Base-by-base conservation (phyloP, 2,888 invertebrate species). In the Seira ritae region DNA sequence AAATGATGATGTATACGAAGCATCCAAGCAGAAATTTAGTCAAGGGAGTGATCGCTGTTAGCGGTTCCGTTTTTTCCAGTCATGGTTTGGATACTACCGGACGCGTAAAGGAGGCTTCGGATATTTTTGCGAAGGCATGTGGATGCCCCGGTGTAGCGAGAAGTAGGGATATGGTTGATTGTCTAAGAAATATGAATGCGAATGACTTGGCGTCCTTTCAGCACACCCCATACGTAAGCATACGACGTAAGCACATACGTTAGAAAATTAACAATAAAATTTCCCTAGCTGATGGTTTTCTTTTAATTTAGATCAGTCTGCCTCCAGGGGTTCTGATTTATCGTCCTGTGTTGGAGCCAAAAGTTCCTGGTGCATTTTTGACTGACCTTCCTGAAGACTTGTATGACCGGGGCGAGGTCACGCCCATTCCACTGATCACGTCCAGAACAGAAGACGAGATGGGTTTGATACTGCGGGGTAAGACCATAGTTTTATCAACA, bases 161-260 rank as follows among this genome's bases (percentile, higher is more conserved):
- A 12, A 68, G 73, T n/a, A 67, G 12, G 12, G 55, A 73, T 55
- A 80, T 80, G 80, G 70, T 80, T 0, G 75, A 80, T 10, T 80
- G 80, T 15, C 31, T 80, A 31, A 24, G 80, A 22, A 65, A 50
- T 8, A n/a, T 70, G 20, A 37, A 75, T 20, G 73, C 80, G 1
- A 42, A 74, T 55, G 2, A 62, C 0, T 19, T 80, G 4, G 17
- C 31, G 8, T 1, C 46, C 12, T 20, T 17, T 17, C 42, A 37
- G n/a, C 1, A 0, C 1, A n/a, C 8, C 0, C 4, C 42, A 10
- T 70, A 65, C n/a, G 77, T 78, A 78, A 78, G 70, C 8, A 19
- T 8, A 10, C 37, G 19, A 10, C 42, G 12, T 69, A 22, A 68
- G 20, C 10, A 2, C 23, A 68, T 1, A 12, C 2, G 37, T 68